Conservation (phyloP, 2,797 vertebrate species). For the Strix occidentalis region DNA sequence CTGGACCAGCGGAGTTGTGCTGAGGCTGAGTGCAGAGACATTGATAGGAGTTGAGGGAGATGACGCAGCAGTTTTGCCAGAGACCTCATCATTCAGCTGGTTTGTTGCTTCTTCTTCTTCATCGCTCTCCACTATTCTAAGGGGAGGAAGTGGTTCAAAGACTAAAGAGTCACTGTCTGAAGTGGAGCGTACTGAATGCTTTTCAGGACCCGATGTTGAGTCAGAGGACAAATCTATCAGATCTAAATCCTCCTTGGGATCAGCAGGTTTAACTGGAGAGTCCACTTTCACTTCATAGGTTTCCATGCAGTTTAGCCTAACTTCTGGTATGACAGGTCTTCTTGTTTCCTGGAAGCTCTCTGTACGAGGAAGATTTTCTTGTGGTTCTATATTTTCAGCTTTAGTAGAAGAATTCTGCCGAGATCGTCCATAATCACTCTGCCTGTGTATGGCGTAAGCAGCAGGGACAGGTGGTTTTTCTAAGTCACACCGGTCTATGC, state of each 20-base stretch:
- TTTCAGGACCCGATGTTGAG: constrained; percentile 93
- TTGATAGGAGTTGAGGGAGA: constrained; percentile 78
- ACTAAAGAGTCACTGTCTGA: constrained; percentile 97
- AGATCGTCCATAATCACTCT: constrained; percentile 70
- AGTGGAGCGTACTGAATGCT: constrained; percentile 90
- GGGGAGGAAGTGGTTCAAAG: constrained; percentile 92
- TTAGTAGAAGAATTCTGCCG: constrained; percentile 75
- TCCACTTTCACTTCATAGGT: constrained; percentile 89
- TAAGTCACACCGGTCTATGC: constrained; percentile 91
- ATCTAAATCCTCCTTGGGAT: constrained; percentile 88
- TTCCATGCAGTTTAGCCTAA: constrained; percentile 96
- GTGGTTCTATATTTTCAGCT: constrained; percentile 75
- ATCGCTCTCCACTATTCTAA: constrained; percentile 96
- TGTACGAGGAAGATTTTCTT: constrained; percentile 38
- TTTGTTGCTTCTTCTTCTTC: constrained; percentile 88
- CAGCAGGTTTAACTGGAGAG: constrained; percentile 71
- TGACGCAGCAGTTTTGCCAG: constrained; percentile 50
- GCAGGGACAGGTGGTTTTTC: constrained; percentile 82
- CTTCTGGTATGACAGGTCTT: constrained; percentile 93
- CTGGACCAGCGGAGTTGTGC: constrained; percentile 86
- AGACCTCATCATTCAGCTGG: constrained; percentile 71
- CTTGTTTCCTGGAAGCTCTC: constrained; percentile 77
- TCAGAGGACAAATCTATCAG: constrained; percentile 97
- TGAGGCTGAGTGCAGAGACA: constrained; percentile 78
- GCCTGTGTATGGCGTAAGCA: constrained; percentile 61